These are phyloP conservation scores for Coenonympha glycerion DNA, from an alignment of 2,888 invertebrate genomes.

Conservation along the genomic window DNA sequence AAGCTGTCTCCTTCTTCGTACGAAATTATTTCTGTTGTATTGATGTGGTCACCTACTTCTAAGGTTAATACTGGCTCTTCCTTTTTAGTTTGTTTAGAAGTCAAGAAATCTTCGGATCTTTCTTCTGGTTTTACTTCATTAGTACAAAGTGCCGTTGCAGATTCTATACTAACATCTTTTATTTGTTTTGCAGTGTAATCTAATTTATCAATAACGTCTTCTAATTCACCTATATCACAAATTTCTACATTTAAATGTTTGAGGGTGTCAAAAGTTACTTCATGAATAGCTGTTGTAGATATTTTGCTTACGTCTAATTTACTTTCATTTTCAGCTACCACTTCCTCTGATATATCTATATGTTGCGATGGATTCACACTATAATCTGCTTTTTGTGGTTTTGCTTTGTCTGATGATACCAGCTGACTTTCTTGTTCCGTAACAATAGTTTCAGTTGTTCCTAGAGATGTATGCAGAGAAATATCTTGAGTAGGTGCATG, in stretches of 20 bases:
- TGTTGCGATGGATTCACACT: constrained; percentile 59
- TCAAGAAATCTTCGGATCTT: constrained; percentile 37
- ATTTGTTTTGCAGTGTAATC: constrained; percentile 30
- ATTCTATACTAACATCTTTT: constrained; percentile 37
- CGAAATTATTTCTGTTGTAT: constrained; percentile 37
- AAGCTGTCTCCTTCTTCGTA: constrained; percentile 42
- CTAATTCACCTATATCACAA: constrained; percentile 41
- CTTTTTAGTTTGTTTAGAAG: constrained; percentile 30
- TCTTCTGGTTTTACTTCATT: constrained; percentile 71
- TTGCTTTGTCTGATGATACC: constrained; percentile 31
- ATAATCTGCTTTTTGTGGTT: constrained; percentile 52
- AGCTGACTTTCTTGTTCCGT: constrained; percentile 45
- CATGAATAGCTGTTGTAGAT: constrained; percentile 36
- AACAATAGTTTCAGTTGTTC: constrained; percentile 43
- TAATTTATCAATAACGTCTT: constrained; percentile 33
- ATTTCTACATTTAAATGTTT: constrained; percentile 47
- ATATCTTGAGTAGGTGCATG: constrained; percentile 50
- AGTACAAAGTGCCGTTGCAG: constrained; percentile 44
- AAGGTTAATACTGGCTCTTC: constrained; percentile 36
- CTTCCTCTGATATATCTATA: constrained; percentile 43
- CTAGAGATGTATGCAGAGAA: constrained; percentile 40
- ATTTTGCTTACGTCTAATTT: constrained; percentile 30
- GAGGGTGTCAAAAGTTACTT: constrained; percentile 37
- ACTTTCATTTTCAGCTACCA: constrained; percentile 47
- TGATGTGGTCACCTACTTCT: constrained; percentile 40